Evolutionary conservation across 2,113 vertebrate genomes (phyloP).

Genomic region (Procavia capensis): DNA sequence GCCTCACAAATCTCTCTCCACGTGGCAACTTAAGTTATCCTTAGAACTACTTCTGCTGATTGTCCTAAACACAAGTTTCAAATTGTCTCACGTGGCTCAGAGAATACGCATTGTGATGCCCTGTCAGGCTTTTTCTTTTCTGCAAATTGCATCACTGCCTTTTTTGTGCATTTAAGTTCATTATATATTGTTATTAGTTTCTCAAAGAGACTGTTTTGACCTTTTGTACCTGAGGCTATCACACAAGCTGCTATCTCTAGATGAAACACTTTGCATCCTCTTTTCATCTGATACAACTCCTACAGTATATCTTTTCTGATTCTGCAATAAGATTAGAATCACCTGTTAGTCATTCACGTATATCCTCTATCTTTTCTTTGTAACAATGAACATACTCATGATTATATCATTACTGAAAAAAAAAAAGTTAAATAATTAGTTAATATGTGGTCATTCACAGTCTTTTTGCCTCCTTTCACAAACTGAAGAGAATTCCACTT

Average conservation of each 20-base stretch:
- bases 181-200: background rate
- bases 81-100: background rate
- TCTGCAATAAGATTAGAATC: background rate
- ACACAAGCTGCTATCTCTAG: background rate
- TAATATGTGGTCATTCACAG: background rate
- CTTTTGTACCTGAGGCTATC: background rate
- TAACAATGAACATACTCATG: background rate
- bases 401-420: conserved; percentile 31
- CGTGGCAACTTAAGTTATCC: background rate
- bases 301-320: background rate
- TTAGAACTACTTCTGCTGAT: background rate
- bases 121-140: background rate
- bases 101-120: background rate
- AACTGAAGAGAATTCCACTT: conserved; percentile 65
- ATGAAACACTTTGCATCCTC: background rate
- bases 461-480: conserved; percentile 44
- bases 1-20: background rate
- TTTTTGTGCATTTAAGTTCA: background rate
- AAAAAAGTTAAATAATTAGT: background rate
- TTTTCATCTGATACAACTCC: background rate
- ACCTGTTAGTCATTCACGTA: background rate
- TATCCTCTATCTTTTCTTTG: background rate
- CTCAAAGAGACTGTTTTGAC: background rate
- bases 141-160: background rate
- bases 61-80: background rate